Conservation (phyloP, 2,888 invertebrate species). For the Andrena marginata region DNA sequence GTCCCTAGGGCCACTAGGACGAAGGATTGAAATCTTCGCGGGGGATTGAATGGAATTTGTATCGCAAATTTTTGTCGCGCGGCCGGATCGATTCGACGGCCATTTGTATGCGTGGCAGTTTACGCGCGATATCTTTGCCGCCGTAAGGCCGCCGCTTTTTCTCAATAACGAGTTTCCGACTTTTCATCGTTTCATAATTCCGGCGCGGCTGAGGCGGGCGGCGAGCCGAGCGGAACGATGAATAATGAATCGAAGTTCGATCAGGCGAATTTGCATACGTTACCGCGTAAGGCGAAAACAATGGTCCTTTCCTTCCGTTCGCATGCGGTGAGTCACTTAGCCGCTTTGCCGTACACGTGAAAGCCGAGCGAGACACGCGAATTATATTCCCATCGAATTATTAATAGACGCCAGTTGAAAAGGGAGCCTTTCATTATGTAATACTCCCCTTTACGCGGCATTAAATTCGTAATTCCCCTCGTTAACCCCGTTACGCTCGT, state of each 20-base stretch:
- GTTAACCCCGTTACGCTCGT: background rate
- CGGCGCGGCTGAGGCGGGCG: conserved; percentile 44
- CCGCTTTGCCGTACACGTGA: conserved; percentile 12
- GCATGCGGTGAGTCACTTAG: conserved; percentile 24
- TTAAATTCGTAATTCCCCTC: background rate
- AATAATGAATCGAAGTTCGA: conserved; percentile 73
- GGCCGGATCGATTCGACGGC: conserved; percentile 7
- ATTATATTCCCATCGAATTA: background rate
- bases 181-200: conserved; percentile 65
- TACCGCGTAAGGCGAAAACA: conserved; percentile 54
- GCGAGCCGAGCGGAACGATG: conserved; percentile 63
- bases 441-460: background rate
- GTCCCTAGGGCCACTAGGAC: background rate
- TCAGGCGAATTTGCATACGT: conserved; percentile 70
- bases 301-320: conserved; percentile 44
- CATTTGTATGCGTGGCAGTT: conserved; percentile 27
- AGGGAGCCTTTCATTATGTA: background rate
- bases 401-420: background rate
- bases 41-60: conserved; percentile 26
- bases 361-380: conserved; percentile 11
- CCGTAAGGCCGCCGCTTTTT: conserved; percentile 9
- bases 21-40: conserved; percentile 8
- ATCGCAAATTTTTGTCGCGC: conserved; percentile 14
- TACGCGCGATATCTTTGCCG: background rate
- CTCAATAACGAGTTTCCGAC: conserved; percentile 47